phyloP scores from a whole-genome alignment of 2,888 invertebrate genomes.

The Dioctria rufipes region DNA sequence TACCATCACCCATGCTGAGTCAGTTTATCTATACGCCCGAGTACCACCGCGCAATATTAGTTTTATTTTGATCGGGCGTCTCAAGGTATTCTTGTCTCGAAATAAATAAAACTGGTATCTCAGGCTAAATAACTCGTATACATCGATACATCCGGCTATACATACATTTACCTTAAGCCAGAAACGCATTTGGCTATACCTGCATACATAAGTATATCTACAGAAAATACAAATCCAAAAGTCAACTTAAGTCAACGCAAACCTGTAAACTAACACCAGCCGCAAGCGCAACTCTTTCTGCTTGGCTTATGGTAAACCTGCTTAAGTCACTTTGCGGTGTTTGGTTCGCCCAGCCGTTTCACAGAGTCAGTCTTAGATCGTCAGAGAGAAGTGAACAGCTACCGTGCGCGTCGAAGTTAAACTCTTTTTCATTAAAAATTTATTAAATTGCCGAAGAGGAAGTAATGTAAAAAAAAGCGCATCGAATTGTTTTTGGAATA shows the following conservation, averaged over 20 bases:
- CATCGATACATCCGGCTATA: slow-evolving; percentile 30
- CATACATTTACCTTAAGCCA: slow-evolving; percentile 31
- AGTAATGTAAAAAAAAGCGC: slow-evolving; percentile 40
- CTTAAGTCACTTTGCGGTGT: slow-evolving; percentile 57
- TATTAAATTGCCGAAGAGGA: slow-evolving; percentile 40
- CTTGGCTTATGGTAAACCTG: slow-evolving; percentile 58
- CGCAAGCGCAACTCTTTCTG: slow-evolving; percentile 51
- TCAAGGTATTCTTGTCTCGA: slow-evolving; percentile 63
- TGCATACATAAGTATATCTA: too few relatives aligned
- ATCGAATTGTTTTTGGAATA: neutral
- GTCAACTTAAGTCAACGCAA: slow-evolving; percentile 49
- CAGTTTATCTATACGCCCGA: slow-evolving; percentile 62
- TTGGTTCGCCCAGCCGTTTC: slow-evolving; percentile 50
- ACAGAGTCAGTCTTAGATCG: slow-evolving; percentile 52
- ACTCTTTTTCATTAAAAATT: slow-evolving; percentile 12
- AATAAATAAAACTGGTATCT: slow-evolving; percentile 61
- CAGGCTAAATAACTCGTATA: slow-evolving; percentile 58
- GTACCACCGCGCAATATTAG: slow-evolving; percentile 6
- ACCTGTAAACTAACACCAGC: slow-evolving; percentile 43
- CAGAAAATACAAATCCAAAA: slow-evolving; percentile 36
- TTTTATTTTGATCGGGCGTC: slow-evolving; percentile 60
- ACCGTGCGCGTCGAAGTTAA: slow-evolving; percentile 52
- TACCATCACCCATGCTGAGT: slow-evolving; percentile 15
- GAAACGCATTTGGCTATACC: neutral
- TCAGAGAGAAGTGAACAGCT: slow-evolving; percentile 47